These are phyloP conservation scores for Diachrysia chrysitis DNA, from an alignment of 2,888 invertebrate species.

Conservation along the genomic window DNA sequence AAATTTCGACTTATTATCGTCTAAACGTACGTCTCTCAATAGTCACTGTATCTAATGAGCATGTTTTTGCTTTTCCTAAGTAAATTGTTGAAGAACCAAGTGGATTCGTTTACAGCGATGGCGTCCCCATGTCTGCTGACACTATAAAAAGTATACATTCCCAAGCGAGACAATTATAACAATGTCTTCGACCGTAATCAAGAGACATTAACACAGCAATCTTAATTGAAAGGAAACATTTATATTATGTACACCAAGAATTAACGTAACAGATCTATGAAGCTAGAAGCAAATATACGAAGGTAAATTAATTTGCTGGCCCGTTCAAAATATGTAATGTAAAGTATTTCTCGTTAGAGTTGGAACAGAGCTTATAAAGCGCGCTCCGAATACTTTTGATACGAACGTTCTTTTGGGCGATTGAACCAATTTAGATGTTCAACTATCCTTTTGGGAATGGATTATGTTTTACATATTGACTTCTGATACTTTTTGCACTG, in stretches of 20 bases:
- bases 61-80: background rate
- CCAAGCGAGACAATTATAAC: background rate
- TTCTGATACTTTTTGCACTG: background rate
- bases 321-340: constrained; percentile 8
- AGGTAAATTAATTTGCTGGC: background rate
- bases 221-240: background rate
- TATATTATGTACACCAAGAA: background rate
- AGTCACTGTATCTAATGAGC: too few relatives aligned
- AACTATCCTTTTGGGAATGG: constrained; percentile 1
- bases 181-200: background rate
- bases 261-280: background rate
- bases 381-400: constrained; percentile 18
- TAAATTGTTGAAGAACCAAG: background rate
- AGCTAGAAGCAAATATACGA: too few relatives aligned
- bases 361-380: constrained; percentile 6
- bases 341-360: constrained; percentile 5
- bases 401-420: constrained; percentile 22
- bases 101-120: background rate
- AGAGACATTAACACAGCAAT: background rate
- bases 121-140: background rate
- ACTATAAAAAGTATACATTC: too few relatives aligned
- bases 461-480: background rate
- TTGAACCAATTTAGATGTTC: constrained; percentile 20
- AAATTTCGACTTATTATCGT: too few relatives aligned
- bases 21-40: too few relatives aligned